Base-by-base conservation (phyloP, 1,140 invertebrate genomes). In the Meloidogyne floridensis region DNA sequence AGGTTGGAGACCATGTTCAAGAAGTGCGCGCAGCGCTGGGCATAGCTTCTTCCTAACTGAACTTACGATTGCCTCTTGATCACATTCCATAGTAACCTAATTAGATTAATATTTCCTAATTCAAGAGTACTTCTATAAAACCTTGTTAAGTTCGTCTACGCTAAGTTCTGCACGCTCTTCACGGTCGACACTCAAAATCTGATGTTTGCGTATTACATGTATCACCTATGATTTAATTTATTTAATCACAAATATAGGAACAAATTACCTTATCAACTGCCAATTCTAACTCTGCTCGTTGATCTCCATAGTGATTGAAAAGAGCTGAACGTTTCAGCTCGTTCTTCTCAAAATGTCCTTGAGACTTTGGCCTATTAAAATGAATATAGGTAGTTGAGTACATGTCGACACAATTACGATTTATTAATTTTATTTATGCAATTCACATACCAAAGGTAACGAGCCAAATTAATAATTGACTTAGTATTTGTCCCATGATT, bases 1-100 rank as follows among this genome's bases (percentile, higher is more conserved):
- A 15, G 20, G 2, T 7, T 72, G 56, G 2, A 79, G 20, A 15
- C 97, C 97, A 92, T 99, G 97, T 90, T 98, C 94, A 69, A 99
- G 93, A 7, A 99, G 92, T 90, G 97, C 95, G 84, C 95, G 92
- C 77, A 99, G 92, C 70, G 95, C 94, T 32, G 94, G 92, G 32
- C 95, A 94, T 53, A 99, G 92, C 86, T 97, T 94, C 91, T 96
- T 97, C 43, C 97, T 92, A 4, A 98, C 95, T 70, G 94, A 94
- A 70, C 93, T 93, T 2, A 95, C 95, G 71, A 99, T 87, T 85
- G 94, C 93, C 71, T 93, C 93, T 87, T 93, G 93, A 84, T 91
- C 93, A 81, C 89, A 88, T 18, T 92, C 91, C 80, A 91, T 91
- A 70, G 91, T 91, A 83, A 91, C 91, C 91, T 92, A 69, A 47